Percentiles rank a stretch among this genome's conserved stretches.
Evolutionary conservation across 1,140 invertebrate species (phyloP).

Genomic region (Drosophila obscura): DNA sequence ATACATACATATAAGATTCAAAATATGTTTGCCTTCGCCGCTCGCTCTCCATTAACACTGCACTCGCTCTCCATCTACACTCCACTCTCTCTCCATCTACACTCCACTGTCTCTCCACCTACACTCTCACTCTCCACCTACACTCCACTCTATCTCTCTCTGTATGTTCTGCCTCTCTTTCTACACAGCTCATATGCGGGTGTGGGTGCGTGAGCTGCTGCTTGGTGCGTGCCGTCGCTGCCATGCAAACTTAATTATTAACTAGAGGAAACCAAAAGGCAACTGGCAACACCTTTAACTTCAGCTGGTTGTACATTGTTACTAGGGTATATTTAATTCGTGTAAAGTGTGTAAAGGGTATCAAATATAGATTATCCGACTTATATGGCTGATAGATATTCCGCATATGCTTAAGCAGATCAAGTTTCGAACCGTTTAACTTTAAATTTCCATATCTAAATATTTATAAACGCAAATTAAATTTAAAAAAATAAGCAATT

Average conservation of each 20-base stretch:
- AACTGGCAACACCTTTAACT: slow-evolving; percentile 62
- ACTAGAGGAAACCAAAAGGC: slow-evolving; percentile 60
- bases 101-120: neutral
- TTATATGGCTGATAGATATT: too few relatives aligned
- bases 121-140: neutral
- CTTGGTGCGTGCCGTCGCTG: slow-evolving; percentile 63
- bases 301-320: neutral
- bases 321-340: too few relatives aligned
- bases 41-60: too few relatives aligned
- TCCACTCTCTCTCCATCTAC: neutral
- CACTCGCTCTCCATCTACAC: neutral
- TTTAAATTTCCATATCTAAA: too few relatives aligned
- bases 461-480: too few relatives aligned
- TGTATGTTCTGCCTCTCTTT: neutral
- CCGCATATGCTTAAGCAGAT: too few relatives aligned
- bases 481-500: too few relatives aligned
- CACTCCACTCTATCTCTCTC: neutral
- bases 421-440: too few relatives aligned
- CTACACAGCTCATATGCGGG: too few relatives aligned
- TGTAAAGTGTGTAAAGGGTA: too few relatives aligned
- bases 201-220: slow-evolving; percentile 19
- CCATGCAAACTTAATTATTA: slow-evolving; percentile 79
- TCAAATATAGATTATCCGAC: too few relatives aligned
- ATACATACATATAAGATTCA: slow-evolving; percentile 23
- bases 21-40: slow-evolving; percentile 33